These are phyloP conservation scores for Corapipo altera DNA, from an alignment of 2,113 vertebrate genomes.

Conservation along the genomic window DNA sequence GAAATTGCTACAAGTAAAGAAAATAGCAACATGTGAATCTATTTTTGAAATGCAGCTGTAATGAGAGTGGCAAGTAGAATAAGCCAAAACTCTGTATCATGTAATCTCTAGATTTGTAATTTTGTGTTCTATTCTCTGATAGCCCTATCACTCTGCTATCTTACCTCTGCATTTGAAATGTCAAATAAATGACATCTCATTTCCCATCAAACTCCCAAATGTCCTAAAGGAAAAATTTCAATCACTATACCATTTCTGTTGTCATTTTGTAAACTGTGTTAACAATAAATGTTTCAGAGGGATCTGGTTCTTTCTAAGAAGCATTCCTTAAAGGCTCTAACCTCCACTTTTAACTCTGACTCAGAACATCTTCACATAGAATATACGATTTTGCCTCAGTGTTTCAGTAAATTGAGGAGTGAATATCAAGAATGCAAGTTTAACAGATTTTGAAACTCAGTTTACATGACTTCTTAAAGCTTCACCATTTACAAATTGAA, in stretches of 20 bases:
- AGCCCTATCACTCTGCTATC: background rate
- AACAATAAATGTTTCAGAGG: background rate
- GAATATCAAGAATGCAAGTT: background rate
- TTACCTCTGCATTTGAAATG: background rate
- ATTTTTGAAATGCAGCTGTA: background rate
- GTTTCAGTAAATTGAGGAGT: background rate
- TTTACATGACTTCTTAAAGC: background rate
- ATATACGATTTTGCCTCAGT: background rate
- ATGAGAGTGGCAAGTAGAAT: background rate
- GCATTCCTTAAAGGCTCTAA: background rate
- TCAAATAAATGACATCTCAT: background rate
- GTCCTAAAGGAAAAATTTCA: background rate
- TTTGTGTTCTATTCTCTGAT: background rate
- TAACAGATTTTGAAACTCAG: background rate
- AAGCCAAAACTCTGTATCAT: background rate
- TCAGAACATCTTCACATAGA: background rate
- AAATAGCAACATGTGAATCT: background rate
- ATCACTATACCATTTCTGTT: background rate
- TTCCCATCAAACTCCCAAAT: background rate
- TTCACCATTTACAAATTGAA: background rate
- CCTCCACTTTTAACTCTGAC: background rate
- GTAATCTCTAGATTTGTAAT: background rate
- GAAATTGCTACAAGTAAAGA: background rate
- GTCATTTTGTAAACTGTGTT: background rate
- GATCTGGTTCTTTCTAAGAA: background rate